Evolutionary conservation across 1,140 invertebrate species (phyloP).

Genomic region (Scylla paramamosain): DNA sequence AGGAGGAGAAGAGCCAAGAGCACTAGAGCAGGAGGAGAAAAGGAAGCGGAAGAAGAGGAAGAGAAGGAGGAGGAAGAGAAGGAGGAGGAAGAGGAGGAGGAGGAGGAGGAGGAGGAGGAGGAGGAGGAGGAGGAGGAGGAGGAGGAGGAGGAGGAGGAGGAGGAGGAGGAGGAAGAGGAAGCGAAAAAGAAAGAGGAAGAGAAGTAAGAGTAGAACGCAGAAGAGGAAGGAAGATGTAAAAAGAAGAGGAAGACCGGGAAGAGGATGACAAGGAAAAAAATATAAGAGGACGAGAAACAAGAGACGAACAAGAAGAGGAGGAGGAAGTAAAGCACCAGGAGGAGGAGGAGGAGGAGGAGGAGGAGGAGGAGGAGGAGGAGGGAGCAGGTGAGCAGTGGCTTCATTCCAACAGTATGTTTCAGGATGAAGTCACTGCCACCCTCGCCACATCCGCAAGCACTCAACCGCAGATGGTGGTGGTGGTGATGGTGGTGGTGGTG

Average conservation of each 20-base stretch:
- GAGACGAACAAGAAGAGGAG: background rate
- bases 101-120: background rate
- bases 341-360: background rate
- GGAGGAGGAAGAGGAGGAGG: background rate
- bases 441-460: background rate
- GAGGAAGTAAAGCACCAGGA: background rate
- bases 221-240: background rate
- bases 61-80: background rate
- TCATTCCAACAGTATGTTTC: background rate
- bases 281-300: background rate
- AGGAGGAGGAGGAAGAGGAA: background rate
- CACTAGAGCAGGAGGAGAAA: background rate
- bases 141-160: background rate
- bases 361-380: slow-evolving; percentile 27
- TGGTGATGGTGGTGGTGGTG: slow-evolving; percentile 4
- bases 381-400: background rate
- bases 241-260: background rate
- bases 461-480: background rate
- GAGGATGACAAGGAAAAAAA: background rate
- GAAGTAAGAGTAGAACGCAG: background rate
- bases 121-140: background rate
- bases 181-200: background rate
- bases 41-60: background rate
- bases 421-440: background rate
- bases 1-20: background rate